phyloP scores from a whole-genome alignment of 2,113 vertebrate species.

The Amazona vittata region DNA sequence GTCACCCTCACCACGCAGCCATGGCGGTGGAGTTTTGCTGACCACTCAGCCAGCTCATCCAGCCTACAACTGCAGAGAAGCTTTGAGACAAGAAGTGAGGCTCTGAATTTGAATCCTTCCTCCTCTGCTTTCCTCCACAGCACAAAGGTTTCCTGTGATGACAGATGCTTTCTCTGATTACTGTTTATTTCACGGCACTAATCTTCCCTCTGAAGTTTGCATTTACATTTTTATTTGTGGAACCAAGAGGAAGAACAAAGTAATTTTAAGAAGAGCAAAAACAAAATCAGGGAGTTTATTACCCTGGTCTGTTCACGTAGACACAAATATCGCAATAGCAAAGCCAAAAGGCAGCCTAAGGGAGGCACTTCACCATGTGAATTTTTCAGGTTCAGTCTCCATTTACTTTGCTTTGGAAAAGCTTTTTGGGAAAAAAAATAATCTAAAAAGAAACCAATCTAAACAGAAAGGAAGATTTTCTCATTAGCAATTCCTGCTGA shows the following conservation, averaged over 20 bases:
- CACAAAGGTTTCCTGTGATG: not conserved
- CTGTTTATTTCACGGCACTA: not conserved
- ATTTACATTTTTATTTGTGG: slow-evolving; percentile 5
- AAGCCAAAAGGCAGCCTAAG: not conserved
- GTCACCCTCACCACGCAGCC: not conserved
- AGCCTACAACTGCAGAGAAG: not conserved
- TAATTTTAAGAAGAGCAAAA: not conserved
- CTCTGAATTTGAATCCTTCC: not conserved
- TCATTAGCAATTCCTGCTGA: slow-evolving; percentile 39
- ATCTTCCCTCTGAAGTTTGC: not conserved
- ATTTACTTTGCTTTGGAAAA: not conserved
- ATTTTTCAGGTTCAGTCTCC: not conserved
- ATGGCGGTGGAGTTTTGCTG: not conserved
- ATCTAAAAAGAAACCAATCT: not conserved
- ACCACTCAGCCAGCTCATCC: not conserved
- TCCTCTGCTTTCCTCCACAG: not conserved
- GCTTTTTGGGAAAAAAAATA: not conserved
- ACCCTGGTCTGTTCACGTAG: not conserved
- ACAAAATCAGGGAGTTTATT: not conserved
- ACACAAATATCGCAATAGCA: not conserved
- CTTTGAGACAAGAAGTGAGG: not conserved
- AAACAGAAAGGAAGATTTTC: not conserved
- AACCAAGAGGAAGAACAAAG: not conserved
- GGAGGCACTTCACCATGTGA: not conserved
- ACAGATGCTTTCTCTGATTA: not conserved